These are phyloP conservation scores for Belonocnema kinseyi DNA, from an alignment of 1,140 invertebrate genomes.

Conservation along the genomic window DNA sequence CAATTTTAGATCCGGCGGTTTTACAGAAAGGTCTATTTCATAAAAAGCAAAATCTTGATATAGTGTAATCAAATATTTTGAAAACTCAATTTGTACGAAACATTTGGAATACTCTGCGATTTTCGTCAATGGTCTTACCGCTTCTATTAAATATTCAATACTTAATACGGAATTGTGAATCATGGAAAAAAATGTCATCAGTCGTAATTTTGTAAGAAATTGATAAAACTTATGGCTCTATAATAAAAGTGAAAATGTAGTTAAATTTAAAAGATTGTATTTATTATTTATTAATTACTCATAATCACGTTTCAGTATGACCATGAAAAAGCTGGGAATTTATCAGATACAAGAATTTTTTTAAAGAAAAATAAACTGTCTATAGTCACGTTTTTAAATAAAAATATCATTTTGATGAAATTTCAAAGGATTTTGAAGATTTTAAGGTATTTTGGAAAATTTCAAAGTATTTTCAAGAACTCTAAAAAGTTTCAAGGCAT, in stretches of 20 bases:
- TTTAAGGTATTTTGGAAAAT: too few relatives aligned
- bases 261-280: not conserved
- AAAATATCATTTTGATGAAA: too few relatives aligned
- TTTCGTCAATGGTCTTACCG: slow-evolving; percentile 15
- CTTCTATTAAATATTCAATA: slow-evolving; percentile 15
- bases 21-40: slow-evolving; percentile 1
- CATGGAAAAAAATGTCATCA: not conserved
- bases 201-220: slow-evolving; percentile 29
- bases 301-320: not conserved
- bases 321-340: not conserved
- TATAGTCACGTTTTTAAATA: too few relatives aligned
- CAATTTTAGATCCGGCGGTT: slow-evolving; percentile 1
- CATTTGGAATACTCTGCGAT: slow-evolving; percentile 20
- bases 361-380: too few relatives aligned
- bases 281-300: not conserved
- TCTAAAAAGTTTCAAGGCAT: too few relatives aligned
- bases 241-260: slow-evolving; percentile 28
- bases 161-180: slow-evolving; percentile 23
- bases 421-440: too few relatives aligned
- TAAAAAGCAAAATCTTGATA: slow-evolving; percentile 3
- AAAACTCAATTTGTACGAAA: not conserved
- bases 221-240: slow-evolving; percentile 22
- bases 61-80: slow-evolving; percentile 2
- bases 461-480: too few relatives aligned
- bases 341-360: too few relatives aligned